Percentiles rank a stretch among this genome's conserved stretches.
These are phyloP conservation scores for Todus mexicanus DNA, from an alignment of 2,797 vertebrate species.

Conservation along the genomic window DNA sequence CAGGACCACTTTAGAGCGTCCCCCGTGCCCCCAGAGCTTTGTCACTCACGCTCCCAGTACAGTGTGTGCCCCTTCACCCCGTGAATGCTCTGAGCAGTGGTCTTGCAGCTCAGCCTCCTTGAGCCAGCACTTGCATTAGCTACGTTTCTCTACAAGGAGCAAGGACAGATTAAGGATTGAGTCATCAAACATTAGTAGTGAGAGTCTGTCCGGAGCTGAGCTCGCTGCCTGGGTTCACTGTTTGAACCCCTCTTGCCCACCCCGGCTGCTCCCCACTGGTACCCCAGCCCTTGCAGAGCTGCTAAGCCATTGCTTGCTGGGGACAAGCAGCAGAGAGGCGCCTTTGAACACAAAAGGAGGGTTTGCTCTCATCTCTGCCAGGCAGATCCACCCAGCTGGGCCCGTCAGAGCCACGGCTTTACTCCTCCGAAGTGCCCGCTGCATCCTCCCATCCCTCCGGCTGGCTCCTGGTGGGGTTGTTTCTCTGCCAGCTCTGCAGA, in stretches of 20 bases:
- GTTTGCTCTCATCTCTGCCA: neutral
- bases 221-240: neutral
- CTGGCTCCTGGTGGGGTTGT: neutral
- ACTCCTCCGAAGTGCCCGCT: rapidly evolving
- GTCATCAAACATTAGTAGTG: neutral
- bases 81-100: neutral
- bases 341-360: neutral
- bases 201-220: neutral
- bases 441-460: neutral
- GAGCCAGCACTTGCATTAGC: neutral
- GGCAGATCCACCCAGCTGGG: neutral
- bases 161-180: neutral
- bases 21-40: too few species aligned
- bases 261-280: rapidly evolving
- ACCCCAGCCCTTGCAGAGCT: neutral
- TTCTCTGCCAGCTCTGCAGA: neutral
- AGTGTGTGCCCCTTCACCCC: neutral
- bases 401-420: neutral
- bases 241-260: neutral
- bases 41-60: neutral
- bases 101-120: neutral
- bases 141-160: neutral
- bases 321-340: neutral
- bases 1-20: too few species aligned
- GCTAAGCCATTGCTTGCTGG: neutral